Conservation (phyloP, 2,888 invertebrate species). For the Artemia sp. region DNA sequence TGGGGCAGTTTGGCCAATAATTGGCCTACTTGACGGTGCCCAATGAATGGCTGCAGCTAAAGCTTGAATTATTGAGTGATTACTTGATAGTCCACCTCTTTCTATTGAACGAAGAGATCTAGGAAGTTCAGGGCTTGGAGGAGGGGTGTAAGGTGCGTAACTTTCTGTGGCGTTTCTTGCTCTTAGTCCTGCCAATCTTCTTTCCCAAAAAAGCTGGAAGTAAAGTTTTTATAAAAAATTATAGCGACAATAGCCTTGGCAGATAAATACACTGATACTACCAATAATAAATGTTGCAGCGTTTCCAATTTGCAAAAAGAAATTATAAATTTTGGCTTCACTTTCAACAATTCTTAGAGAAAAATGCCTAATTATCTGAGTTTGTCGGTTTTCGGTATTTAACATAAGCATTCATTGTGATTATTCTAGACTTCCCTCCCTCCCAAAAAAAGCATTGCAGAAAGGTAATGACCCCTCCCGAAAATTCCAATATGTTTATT, state of each 20-base stretch:
- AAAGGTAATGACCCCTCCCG: too few species aligned
- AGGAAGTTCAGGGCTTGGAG: slow-evolving; percentile 1
- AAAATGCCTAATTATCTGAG: too few species aligned
- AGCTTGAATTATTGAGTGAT: slow-evolving; percentile 45
- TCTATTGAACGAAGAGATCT: not conserved
- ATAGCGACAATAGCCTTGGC: not conserved
- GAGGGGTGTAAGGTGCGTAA: not conserved
- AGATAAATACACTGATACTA: too few species aligned
- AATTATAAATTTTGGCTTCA: too few species aligned
- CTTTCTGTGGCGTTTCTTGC: slow-evolving; percentile 63
- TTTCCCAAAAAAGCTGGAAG: slow-evolving; percentile 42
- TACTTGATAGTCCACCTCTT: slow-evolving; percentile 29
- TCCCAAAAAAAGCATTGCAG: too few species aligned
- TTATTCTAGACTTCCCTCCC: too few species aligned
- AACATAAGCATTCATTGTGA: too few species aligned
- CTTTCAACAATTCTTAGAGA: too few species aligned
- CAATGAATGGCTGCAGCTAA: slow-evolving; percentile 89
- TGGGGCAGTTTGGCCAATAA: slow-evolving; percentile 53
- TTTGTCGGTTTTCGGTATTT: too few species aligned
- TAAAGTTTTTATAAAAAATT: not conserved
- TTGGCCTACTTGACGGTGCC: slow-evolving; percentile 69
- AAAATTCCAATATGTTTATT: too few species aligned
- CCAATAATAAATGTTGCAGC: too few species aligned
- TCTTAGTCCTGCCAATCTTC: slow-evolving; percentile 50
- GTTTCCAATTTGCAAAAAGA: too few species aligned